These are phyloP conservation scores for Heliconius ethilla DNA, from an alignment of 2,888 invertebrate species.

Conservation along the genomic window DNA sequence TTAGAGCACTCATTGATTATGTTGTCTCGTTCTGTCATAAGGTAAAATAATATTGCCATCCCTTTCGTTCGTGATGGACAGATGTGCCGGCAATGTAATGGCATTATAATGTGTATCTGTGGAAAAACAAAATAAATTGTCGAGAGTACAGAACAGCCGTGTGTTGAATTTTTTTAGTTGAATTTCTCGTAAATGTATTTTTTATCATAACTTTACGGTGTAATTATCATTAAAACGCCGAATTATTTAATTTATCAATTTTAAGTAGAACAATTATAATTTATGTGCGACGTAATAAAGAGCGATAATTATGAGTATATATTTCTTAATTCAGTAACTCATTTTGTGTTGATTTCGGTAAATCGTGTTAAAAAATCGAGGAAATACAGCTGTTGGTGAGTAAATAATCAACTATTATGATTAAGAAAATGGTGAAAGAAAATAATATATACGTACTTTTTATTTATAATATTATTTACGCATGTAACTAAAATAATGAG, in stretches of 20 bases:
- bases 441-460: background rate
- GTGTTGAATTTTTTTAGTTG: slow-evolving; percentile 63
- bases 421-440: background rate
- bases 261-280: slow-evolving; percentile 25
- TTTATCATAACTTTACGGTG: slow-evolving; percentile 37
- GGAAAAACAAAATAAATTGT: slow-evolving; percentile 47
- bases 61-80: slow-evolving; percentile 37
- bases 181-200: slow-evolving; percentile 64
- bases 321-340: slow-evolving; percentile 33
- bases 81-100: slow-evolving; percentile 34
- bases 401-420: background rate
- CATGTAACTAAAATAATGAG: background rate
- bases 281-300: slow-evolving; percentile 24
- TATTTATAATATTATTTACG: background rate
- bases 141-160: slow-evolving; percentile 61
- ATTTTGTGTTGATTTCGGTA: slow-evolving; percentile 9
- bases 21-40: slow-evolving; percentile 40
- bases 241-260: slow-evolving; percentile 21
- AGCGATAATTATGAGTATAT: slow-evolving; percentile 32
- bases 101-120: slow-evolving; percentile 33
- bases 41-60: slow-evolving; percentile 26
- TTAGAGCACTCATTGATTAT: slow-evolving; percentile 31
- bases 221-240: slow-evolving; percentile 39
- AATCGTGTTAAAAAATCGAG: slow-evolving; percentile 7
- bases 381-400: slow-evolving; percentile 1